phyloP scores from a whole-genome alignment of 2,113 vertebrate species.

The Paratilapia polleni region DNA sequence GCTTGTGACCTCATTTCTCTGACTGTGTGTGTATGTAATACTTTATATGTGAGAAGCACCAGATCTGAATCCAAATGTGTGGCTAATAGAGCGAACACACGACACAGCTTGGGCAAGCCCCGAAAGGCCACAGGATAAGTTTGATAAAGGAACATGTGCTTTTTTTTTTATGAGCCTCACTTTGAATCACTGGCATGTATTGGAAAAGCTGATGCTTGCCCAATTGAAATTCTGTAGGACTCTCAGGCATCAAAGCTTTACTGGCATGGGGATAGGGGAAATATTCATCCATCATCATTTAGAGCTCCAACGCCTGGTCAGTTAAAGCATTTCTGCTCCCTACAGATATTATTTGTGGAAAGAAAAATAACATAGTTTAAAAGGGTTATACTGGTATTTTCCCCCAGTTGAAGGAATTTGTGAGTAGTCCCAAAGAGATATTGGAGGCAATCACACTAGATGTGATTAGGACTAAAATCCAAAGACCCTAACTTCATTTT shows the following conservation, averaged over 20 bases:
- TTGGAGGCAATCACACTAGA: neutral
- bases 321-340: conserved; percentile 4
- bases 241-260: conserved; percentile 30
- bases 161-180: neutral
- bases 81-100: conserved; percentile 5
- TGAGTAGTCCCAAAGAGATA: neutral
- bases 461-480: neutral
- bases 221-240: conserved; percentile 35
- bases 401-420: neutral
- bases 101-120: conserved; percentile 2
- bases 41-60: neutral
- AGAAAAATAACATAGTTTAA: conserved; percentile 8
- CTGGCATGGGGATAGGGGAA: conserved; percentile 12
- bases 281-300: conserved; percentile 61
- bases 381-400: neutral
- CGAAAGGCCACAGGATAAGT: conserved; percentile 38
- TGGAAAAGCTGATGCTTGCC: conserved; percentile 15
- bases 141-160: conserved; percentile 29
- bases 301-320: neutral
- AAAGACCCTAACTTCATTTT: neutral
- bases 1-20: conserved; percentile 12
- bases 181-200: conserved; percentile 31
- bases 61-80: neutral
- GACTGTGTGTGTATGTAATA: neutral
- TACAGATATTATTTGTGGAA: neutral